phyloP scores from a whole-genome alignment of 2,888 invertebrate genomes.

The Protonemura montana region DNA sequence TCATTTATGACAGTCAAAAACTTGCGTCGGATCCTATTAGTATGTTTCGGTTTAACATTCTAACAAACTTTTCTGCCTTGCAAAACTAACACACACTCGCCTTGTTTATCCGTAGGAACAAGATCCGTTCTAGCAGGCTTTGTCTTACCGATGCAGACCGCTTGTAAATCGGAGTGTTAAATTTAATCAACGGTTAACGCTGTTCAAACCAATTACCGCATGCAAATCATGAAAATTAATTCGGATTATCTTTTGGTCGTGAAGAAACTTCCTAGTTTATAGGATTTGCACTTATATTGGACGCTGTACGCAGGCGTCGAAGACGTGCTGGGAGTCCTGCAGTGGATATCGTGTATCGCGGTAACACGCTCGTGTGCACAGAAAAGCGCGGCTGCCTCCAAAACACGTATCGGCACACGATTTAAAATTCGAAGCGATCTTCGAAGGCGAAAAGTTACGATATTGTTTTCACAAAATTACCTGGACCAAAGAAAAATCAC shows the following conservation, averaged over 20 bases:
- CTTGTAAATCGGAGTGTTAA: slow-evolving; percentile 14
- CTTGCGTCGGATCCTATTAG: not conserved
- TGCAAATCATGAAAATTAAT: slow-evolving; percentile 39
- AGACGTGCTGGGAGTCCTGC: too few relatives aligned
- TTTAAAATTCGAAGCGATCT: too few relatives aligned
- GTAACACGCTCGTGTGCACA: too few relatives aligned
- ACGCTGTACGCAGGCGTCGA: not conserved
- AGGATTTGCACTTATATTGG: slow-evolving; percentile 36
- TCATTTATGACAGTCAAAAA: not conserved
- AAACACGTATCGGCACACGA: too few relatives aligned
- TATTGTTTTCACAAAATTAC: too few relatives aligned
- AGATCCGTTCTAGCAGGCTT: not conserved
- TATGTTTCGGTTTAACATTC: not conserved
- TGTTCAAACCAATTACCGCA: slow-evolving; percentile 40
- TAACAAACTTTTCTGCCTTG: not conserved
- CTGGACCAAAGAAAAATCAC: too few relatives aligned
- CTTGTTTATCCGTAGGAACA: not conserved
- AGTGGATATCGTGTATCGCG: too few relatives aligned
- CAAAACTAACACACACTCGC: not conserved
- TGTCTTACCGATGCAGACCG: not conserved
- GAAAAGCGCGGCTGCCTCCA: too few relatives aligned
- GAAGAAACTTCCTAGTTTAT: slow-evolving; percentile 1
- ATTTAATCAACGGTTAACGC: slow-evolving; percentile 31
- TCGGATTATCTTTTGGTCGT: not conserved
- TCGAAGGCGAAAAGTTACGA: too few relatives aligned